Conservation (phyloP, 1,140 invertebrate genomes). For the Hypsibius dujardini region DNA sequence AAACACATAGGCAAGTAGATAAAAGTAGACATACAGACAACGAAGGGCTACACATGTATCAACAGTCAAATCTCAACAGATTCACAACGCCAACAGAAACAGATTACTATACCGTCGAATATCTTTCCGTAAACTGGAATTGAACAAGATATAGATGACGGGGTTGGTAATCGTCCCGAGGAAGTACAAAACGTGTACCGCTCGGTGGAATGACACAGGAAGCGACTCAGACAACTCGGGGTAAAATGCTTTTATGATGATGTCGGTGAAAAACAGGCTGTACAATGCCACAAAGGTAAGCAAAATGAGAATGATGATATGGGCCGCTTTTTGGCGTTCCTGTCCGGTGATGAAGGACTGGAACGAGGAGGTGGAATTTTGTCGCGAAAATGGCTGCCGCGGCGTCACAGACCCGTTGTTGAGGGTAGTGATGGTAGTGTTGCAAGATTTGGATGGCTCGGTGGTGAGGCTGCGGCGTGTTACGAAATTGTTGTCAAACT, state of each 20-base stretch:
- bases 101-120: too few species aligned
- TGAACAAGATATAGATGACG: background rate
- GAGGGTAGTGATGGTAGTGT: background rate
- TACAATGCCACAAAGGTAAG: background rate
- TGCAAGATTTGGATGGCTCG: background rate
- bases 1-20: too few species aligned
- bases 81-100: too few species aligned
- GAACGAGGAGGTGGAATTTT: background rate
- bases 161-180: background rate
- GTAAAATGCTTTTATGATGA: background rate
- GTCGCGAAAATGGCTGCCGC: too few species aligned
- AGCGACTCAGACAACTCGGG: background rate
- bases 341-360: slow-evolving; percentile 2
- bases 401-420: background rate
- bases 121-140: slow-evolving; percentile 2
- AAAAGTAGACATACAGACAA: too few species aligned
- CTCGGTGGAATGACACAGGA: background rate
- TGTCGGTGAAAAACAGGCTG: background rate
- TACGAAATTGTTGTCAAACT: background rate
- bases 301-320: background rate
- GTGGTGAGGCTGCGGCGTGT: background rate
- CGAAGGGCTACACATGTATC: too few species aligned
- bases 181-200: background rate
- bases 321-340: background rate
- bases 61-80: too few species aligned